Percentiles rank a stretch among this genome's conserved stretches.
Evolutionary conservation across 2,113 vertebrate species (phyloP).

Genomic region (Heloderma charlesbogerti): DNA sequence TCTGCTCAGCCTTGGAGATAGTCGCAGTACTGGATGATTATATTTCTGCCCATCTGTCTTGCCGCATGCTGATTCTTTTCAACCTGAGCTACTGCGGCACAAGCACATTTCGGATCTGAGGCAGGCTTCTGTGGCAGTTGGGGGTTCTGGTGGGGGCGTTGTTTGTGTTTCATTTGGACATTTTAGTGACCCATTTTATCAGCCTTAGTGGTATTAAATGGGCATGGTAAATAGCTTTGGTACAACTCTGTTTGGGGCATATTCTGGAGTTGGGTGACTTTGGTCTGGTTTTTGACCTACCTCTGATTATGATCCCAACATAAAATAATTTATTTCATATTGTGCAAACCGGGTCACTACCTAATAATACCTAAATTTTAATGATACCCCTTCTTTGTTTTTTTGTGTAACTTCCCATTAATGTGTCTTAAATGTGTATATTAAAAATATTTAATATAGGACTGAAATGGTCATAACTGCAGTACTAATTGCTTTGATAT

Average conservation of each 20-base stretch:
- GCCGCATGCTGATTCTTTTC: not conserved
- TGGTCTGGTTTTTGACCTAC: not conserved
- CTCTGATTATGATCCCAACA: not conserved
- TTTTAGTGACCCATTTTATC: not conserved
- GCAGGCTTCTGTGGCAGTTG: not conserved
- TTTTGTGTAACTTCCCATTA: not conserved
- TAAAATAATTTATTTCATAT: too few species aligned
- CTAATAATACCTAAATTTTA: not conserved
- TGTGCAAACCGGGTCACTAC: too few species aligned
- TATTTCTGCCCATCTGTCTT: not conserved
- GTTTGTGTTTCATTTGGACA: not conserved
- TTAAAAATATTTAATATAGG: not conserved
- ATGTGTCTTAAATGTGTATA: too few species aligned
- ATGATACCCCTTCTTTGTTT: not conserved
- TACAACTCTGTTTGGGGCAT: not conserved
- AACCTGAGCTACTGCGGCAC: not conserved
- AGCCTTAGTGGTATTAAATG: not conserved
- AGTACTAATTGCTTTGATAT: not conserved
- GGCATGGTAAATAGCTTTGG: not conserved
- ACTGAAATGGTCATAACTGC: not conserved
- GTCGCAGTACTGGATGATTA: not conserved
- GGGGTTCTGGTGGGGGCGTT: not conserved
- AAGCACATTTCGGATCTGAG: not conserved
- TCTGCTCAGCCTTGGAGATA: not conserved
- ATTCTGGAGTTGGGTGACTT: not conserved